A percentile compares a stretch with the other conserved stretches of the same genome.
Conservation (phyloP, 2,888 invertebrate species). For the Lasius fuliginosus region DNA sequence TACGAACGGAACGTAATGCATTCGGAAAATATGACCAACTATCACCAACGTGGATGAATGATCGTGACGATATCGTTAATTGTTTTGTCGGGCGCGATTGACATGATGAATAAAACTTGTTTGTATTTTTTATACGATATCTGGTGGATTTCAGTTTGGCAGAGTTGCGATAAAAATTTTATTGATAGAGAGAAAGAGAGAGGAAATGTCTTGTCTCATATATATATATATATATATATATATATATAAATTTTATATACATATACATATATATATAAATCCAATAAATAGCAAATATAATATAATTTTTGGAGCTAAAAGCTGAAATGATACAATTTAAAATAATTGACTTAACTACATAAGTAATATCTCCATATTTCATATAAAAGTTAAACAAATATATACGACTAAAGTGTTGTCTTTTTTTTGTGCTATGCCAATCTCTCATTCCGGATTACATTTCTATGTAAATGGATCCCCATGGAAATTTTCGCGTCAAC, state of each 20-base stretch:
- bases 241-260: no score
- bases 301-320: not conserved
- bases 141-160: not conserved
- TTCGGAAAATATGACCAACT: conserved; percentile 2
- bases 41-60: conserved; percentile 10
- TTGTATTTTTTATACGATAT: conserved; percentile 25
- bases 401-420: not conserved
- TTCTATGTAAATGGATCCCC: not conserved
- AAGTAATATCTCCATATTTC: not conserved
- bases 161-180: conserved; percentile 12
- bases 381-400: not conserved
- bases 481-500: not conserved
- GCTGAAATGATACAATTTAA: not conserved
- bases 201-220: conserved; percentile 7
- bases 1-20: not conserved
- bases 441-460: not conserved
- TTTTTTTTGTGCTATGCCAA: not conserved
- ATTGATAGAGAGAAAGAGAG: not conserved
- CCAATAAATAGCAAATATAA: not conserved
- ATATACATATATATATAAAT: not conserved
- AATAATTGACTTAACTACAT: conserved; percentile 7
- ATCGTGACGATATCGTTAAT: conserved; percentile 33
- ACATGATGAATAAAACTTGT: conserved; percentile 10
- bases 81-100: conserved; percentile 17
- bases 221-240: not conserved